Base-by-base conservation (phyloP, 2,888 invertebrate genomes). In the Drosophila prostipennis region DNA sequence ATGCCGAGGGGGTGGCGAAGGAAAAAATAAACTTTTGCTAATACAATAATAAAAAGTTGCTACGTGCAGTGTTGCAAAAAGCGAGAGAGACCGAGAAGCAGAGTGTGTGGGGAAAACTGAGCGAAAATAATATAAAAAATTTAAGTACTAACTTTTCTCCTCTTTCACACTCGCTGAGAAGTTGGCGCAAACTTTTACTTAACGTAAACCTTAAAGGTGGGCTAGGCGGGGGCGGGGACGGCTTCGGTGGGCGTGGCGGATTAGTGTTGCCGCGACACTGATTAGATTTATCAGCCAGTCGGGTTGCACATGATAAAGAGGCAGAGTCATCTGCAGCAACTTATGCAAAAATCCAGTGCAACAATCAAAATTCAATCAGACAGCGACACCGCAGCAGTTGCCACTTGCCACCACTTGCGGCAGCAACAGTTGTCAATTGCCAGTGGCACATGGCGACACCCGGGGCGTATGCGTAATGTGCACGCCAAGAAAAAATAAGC, bases 21-120 rank as follows among this genome's bases (percentile, higher is more conserved):
- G 37, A 61, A 71, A 70, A 71, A 71, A 67, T 72, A 79, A 85
- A 83, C 81, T 68, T 87, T 82, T 79, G 63, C 79, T 81, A 87
- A 83, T 84, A 84, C 82, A 87, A 83, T 87, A 84, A 87, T 76
- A 83, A 83, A 84, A 83, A 87, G 69, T 83, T 84, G 72, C 84
- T 83, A 61, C 79, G 64, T 68, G 81, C 87, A 87, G 64, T 79
- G 81, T 72, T 76, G 78, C 74, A 43, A 40, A 55, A 60, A 59
- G 46, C 37, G 11, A 45, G 29, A 29, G 45, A n/a, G 45, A 10
- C 43, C 32, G 14, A 42, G 39, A 7, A 32, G 3, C 36, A 36
- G 16, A 39, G 40, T 14, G 19, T 36, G 54, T 10, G 6, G 5
- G 49, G 19, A 23, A 46, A 56, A 40, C n/a, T 8, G 6, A 42